Conservation (phyloP, 2,888 invertebrate species). For the Nesidiocoris tenuis region DNA sequence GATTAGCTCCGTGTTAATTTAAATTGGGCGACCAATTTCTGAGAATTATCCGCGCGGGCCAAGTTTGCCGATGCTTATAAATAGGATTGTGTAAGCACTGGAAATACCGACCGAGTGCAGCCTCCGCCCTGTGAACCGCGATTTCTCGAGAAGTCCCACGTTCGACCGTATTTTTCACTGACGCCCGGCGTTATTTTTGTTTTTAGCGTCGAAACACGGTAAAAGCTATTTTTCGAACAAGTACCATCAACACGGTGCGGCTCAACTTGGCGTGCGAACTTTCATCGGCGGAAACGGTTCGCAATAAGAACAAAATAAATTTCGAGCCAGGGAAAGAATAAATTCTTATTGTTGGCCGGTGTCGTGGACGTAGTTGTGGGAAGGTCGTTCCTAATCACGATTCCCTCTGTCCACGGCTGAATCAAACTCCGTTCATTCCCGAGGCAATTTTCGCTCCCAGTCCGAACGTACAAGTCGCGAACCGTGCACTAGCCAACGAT, state of each 20-base stretch:
- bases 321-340: no score
- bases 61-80: constrained; percentile 3
- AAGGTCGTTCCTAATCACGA: constrained; percentile 2
- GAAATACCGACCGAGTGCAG: constrained; percentile 20
- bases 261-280: no score
- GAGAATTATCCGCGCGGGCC: neutral
- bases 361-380: constrained; percentile 2
- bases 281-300: no score
- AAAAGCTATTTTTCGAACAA: no score
- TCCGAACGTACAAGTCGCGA: neutral
- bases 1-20: neutral
- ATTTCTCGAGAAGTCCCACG: neutral
- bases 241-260: no score
- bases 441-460: neutral
- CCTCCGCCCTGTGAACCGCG: neutral
- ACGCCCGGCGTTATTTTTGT: no score
- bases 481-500: neutral
- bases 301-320: no score
- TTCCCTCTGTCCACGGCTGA: no score
- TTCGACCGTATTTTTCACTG: neutral
- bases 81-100: constrained; percentile 40
- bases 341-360: no score
- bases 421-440: no score
- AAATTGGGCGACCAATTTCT: neutral
- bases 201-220: no score